These are phyloP conservation scores for Tenthredo distinguenda DNA, from an alignment of 2,888 invertebrate species.

Conservation along the genomic window DNA sequence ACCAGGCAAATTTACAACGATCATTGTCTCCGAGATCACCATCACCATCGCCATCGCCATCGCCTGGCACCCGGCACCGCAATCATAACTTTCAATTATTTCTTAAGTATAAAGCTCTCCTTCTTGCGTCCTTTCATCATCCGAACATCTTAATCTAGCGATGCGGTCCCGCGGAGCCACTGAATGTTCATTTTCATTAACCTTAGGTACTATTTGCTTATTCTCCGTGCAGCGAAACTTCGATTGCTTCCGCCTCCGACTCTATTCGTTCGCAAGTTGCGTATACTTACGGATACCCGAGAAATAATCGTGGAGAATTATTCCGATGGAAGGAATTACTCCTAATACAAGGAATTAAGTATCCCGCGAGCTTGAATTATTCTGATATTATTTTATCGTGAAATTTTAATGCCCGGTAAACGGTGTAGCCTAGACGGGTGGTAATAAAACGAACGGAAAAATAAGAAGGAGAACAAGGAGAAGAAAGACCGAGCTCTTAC, in stretches of 20 bases:
- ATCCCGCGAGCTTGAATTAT: not conserved
- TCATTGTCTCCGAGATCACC: conserved; percentile 24
- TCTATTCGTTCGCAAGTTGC: not conserved
- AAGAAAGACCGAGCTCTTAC: conserved; percentile 16
- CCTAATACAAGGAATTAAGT: not conserved
- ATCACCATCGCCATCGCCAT: not conserved
- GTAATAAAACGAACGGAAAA: not conserved
- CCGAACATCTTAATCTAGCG: conserved; percentile 3
- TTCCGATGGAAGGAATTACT: not conserved
- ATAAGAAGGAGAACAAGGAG: too few species aligned
- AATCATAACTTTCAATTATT: conserved; percentile 44
- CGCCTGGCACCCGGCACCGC: not conserved
- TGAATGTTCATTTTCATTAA: conserved; percentile 27
- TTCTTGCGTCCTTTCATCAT: conserved; percentile 20
- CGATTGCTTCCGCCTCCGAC: conserved; percentile 34
- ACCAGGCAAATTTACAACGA: not conserved
- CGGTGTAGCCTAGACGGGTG: not conserved
- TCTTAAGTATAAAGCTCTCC: conserved; percentile 8
- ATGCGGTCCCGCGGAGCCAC: not conserved
- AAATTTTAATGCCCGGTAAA: not conserved
- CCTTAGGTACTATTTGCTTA: not conserved
- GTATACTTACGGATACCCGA: not conserved
- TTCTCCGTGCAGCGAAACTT: conserved; percentile 4
- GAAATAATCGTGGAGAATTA: not conserved
- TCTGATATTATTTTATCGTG: conserved; percentile 7